Base-by-base conservation (phyloP, 2,888 invertebrate species). In the Eupithecia vulgata region DNA sequence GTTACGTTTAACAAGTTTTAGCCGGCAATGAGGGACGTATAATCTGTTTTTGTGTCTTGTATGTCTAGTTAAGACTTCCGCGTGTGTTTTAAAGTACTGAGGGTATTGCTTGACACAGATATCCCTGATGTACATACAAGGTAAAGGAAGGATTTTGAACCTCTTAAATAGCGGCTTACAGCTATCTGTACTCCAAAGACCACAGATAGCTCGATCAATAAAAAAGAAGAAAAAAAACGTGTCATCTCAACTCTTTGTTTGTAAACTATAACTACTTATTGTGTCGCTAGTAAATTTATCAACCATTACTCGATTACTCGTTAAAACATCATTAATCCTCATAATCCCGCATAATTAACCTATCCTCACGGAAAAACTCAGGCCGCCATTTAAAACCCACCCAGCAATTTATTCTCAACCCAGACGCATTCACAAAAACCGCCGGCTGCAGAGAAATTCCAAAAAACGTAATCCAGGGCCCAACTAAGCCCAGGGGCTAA, bases 351-450 rank as follows among this genome's bases (percentile, higher is more conserved):
- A 81, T 82, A 81, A 84, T 84, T 84, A 85, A 79, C 74, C 76
- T 73, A 78, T 78, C 80, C 81, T 78, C 73, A 78, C 75, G 78
- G 75, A 78, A 81, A 79, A 81, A 75, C 81, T 79, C 77, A 78
- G 74, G 77, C 74, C 76, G 77, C 78, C 82, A 79, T 83, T 82
- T 82, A 79, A 84, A 92, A 91, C 85, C 83, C 87, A 87, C 86
- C 87, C 84, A 81, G 87, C 91, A 91, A 94, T 94, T 93, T 92
- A 94, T 93, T 87, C 84, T 83, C 85, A 83, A 87, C 86, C 91
- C 93, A 94, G 93, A 94, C 93, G 84, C 94, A 94, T 94, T 94
- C 93, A 94, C 94, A 92, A 94, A 92, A 92, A 91, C 90, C 86
- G 83, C 76, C 81, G 83, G 81, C 37, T 84, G 89, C 89, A 90